Conservation (phyloP, 2,888 invertebrate species). For the Epinotia brunnichana region DNA sequence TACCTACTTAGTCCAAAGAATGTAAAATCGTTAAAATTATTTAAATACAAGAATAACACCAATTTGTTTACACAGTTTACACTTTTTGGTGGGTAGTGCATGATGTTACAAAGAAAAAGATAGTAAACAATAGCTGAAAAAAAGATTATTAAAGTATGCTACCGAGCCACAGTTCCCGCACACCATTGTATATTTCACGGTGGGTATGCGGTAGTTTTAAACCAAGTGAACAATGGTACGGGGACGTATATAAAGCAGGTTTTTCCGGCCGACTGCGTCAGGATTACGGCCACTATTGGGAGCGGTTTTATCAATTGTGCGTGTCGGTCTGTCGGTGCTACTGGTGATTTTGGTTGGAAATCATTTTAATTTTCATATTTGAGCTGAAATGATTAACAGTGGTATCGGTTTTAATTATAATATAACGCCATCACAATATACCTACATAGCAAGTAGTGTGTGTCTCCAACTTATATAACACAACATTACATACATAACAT, state of each 20-base stretch:
- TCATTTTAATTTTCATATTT: conserved; percentile 3
- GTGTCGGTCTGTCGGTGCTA: conserved; percentile 1
- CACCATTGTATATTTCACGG: conserved; percentile 3
- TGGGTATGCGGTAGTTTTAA: not conserved
- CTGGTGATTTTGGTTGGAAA: conserved; percentile 4
- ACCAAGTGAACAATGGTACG: conserved; percentile 4
- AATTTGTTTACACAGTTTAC: too few species aligned
- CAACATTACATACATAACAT: too few species aligned
- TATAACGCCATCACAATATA: too few species aligned
- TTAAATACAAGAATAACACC: too few species aligned
- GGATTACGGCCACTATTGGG: conserved; percentile 22
- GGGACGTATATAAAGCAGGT: conserved; percentile 2
- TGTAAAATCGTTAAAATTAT: too few species aligned
- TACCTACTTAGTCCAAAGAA: too few species aligned
- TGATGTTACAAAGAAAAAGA: too few species aligned
- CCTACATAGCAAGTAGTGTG: too few species aligned
- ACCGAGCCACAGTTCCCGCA: not conserved
- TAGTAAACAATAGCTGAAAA: not conserved
- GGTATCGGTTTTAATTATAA: not conserved
- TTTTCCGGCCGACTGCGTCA: conserved; percentile 1
- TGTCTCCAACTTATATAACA: too few species aligned
- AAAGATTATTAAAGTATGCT: not conserved
- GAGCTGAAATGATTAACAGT: not conserved
- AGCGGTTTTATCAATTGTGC: conserved; percentile 20
- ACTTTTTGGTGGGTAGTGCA: too few species aligned